Evolutionary conservation across 2,113 vertebrate species (phyloP).

Genomic region (Oxygymnocypris stewartii): DNA sequence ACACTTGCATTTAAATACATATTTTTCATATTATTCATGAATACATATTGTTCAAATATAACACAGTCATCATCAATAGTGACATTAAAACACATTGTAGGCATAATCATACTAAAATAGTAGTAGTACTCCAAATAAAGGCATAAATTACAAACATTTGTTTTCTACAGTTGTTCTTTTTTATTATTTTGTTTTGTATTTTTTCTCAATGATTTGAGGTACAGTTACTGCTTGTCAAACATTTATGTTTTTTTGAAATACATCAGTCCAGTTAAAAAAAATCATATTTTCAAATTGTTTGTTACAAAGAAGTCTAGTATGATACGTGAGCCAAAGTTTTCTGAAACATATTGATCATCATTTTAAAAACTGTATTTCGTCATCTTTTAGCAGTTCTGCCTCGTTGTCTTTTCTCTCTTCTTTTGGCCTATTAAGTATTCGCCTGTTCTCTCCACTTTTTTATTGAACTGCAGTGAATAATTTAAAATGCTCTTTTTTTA

Average conservation of each 20-base stretch:
- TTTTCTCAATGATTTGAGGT: not conserved
- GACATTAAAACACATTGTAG: too few species aligned
- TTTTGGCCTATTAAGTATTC: conserved; percentile 13
- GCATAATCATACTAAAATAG: too few species aligned
- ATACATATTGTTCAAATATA: too few species aligned
- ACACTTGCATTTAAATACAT: too few species aligned
- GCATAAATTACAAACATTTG: too few species aligned
- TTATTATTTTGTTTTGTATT: not conserved
- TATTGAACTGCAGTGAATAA: conserved; percentile 44
- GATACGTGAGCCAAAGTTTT: not conserved
- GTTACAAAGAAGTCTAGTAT: not conserved
- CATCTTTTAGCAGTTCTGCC: conserved; percentile 16
- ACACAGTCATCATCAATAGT: too few species aligned
- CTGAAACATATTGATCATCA: conserved; percentile 9
- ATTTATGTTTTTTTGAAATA: not conserved
- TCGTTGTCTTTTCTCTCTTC: conserved; percentile 16
- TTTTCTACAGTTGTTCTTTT: too few species aligned
- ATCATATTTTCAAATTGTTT: not conserved
- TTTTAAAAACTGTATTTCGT: conserved; percentile 3
- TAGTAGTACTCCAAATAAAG: too few species aligned
- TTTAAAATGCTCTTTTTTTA: conserved; percentile 37
- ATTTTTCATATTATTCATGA: too few species aligned
- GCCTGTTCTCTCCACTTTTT: not conserved
- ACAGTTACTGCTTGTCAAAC: not conserved
- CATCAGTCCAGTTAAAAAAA: not conserved